Percentiles rank a stretch among this genome's conserved stretches.
Evolutionary conservation across 2,797 vertebrate genomes (phyloP).

Genomic region (Microcaecilia unicolor): DNA sequence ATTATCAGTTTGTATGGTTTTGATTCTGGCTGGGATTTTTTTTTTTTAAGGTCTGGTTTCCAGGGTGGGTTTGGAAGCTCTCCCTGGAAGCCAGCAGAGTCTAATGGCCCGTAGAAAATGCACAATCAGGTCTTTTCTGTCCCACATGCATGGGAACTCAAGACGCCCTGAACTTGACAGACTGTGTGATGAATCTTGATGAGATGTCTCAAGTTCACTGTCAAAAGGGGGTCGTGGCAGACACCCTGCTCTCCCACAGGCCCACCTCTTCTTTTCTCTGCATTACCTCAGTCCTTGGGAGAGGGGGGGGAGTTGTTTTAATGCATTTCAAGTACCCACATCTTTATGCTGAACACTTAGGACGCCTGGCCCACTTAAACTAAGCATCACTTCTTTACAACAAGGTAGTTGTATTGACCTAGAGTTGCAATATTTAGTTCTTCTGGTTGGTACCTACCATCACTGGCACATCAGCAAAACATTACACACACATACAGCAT

Average conservation of each 20-base stretch:
- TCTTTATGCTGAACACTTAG: slow-evolving; percentile 1
- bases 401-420: too few relatives aligned
- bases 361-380: too few relatives aligned
- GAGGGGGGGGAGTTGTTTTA: not conserved
- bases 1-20: not conserved
- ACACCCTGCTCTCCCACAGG: slow-evolving; percentile 1
- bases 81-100: slow-evolving; percentile 48
- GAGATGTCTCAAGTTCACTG: slow-evolving; percentile 77
- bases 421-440: too few relatives aligned
- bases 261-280: slow-evolving; percentile 8
- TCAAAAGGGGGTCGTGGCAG: slow-evolving; percentile 33
- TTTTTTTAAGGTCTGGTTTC: slow-evolving; percentile 46
- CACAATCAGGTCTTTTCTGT: slow-evolving; percentile 45
- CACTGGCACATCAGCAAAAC: rapidly evolving
- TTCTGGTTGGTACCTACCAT: too few relatives aligned
- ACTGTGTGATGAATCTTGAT: slow-evolving; percentile 61
- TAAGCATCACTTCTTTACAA: too few relatives aligned
- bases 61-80: slow-evolving; percentile 29
- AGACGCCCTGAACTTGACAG: slow-evolving; percentile 53
- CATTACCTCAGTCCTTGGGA: slow-evolving; percentile 4
- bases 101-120: slow-evolving; percentile 57
- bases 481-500: too few relatives aligned
- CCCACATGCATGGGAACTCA: slow-evolving; percentile 68
- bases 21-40: too few relatives aligned
- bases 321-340: slow-evolving; percentile 11